Evolutionary conservation across 2,797 vertebrate species (phyloP).

Genomic region (Cynopterus sphinx): DNA sequence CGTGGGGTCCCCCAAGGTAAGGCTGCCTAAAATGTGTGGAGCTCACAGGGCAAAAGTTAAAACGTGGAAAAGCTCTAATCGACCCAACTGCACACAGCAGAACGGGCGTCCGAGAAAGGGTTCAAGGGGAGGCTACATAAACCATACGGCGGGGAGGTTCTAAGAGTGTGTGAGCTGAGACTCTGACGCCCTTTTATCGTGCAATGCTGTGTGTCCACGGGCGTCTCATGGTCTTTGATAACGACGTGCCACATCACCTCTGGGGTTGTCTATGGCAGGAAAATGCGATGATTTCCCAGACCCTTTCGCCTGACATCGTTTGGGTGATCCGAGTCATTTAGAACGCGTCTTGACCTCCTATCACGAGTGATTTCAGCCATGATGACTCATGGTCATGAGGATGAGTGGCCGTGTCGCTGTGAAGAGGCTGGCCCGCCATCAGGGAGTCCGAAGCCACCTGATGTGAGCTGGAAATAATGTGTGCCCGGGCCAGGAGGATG

Average conservation of each 20-base stretch:
- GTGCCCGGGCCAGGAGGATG: neutral
- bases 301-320: neutral
- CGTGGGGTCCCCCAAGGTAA: neutral
- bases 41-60: neutral
- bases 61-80: neutral
- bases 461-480: conserved; percentile 28
- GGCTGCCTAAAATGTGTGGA: neutral
- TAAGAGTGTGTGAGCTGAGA: neutral
- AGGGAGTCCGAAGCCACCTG: conserved; percentile 26
- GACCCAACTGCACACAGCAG: neutral
- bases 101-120: neutral
- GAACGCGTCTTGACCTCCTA: neutral
- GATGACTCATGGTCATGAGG: conserved; percentile 56
- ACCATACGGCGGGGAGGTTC: neutral
- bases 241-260: neutral
- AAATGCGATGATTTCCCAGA: neutral
- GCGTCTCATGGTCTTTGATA: neutral
- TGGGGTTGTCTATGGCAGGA: neutral
- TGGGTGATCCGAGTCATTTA: neutral
- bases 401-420: conserved; percentile 32
- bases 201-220: neutral
- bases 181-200: neutral
- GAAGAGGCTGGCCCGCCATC: conserved; percentile 51
- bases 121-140: neutral
- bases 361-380: conserved; percentile 26